These are phyloP conservation scores for Pollicipes pollicipes DNA, from an alignment of 1,140 invertebrate species.

Conservation along the genomic window DNA sequence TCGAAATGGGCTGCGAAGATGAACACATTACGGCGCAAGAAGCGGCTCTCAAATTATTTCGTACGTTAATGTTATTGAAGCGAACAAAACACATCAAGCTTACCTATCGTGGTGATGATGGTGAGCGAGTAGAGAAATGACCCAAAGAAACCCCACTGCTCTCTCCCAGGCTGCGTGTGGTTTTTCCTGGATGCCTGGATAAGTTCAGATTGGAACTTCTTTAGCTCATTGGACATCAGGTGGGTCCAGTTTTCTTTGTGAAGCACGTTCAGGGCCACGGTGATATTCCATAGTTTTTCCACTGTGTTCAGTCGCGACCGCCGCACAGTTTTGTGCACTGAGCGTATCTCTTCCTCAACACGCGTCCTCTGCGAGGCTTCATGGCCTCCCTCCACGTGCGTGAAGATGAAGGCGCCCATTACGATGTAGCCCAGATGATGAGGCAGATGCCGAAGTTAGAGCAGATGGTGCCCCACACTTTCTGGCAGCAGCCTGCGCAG, in stretches of 20 bases:
- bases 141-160: conserved; percentile 63
- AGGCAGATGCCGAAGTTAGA: conserved; percentile 35
- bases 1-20: no score
- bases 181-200: conserved; percentile 11
- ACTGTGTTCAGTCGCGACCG: conserved; percentile 49
- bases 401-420: conserved; percentile 41
- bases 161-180: conserved; percentile 2
- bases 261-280: conserved; percentile 76
- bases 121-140: conserved; percentile 91
- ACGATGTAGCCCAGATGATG: conserved; percentile 38
- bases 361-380: conserved; percentile 41
- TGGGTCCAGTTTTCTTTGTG: conserved; percentile 92
- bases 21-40: no score
- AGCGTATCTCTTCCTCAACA: conserved; percentile 82
- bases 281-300: conserved; percentile 68
- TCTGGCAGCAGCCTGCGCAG: conserved; percentile 28
- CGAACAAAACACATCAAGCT: conserved; percentile 30
- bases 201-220: conserved; percentile 40
- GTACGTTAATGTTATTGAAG: not conserved
- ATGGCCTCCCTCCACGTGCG: conserved; percentile 30
- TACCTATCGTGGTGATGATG: conserved; percentile 88
- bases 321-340: conserved; percentile 84
- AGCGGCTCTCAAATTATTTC: no score
- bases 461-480: conserved; percentile 32
- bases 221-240: conserved; percentile 53